Evolutionary conservation across 2,888 invertebrate species (phyloP).

Genomic region (Clitarchus hookeri): DNA sequence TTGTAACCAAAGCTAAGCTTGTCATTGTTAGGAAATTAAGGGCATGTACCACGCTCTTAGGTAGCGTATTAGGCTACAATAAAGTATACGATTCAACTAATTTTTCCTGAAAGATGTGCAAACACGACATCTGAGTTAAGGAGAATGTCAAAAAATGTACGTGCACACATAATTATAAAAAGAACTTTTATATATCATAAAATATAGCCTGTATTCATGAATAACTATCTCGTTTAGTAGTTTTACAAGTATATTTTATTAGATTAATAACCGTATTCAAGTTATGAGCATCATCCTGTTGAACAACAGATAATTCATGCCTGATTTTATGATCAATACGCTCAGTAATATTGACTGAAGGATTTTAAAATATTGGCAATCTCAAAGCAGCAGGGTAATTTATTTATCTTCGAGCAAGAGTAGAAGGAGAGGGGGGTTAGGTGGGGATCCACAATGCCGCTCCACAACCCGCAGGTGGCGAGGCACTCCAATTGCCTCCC

Average conservation of each 20-base stretch:
- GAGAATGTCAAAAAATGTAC: too few relatives aligned
- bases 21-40: too few relatives aligned
- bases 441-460: not conserved
- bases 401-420: not conserved
- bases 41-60: too few relatives aligned
- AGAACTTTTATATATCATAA: too few relatives aligned
- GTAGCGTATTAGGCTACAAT: too few relatives aligned
- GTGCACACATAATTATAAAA: too few relatives aligned
- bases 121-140: too few relatives aligned
- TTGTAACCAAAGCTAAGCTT: too few relatives aligned
- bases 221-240: too few relatives aligned
- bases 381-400: not conserved
- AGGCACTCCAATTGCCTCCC: not conserved
- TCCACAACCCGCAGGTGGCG: not conserved
- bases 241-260: not conserved
- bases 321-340: not conserved
- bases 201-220: too few relatives aligned
- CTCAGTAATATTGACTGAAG: not conserved
- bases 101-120: too few relatives aligned
- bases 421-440: not conserved
- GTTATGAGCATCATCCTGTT: not conserved
- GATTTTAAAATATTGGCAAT: not conserved
- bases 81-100: too few relatives aligned
- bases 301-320: not conserved
- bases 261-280: not conserved